These are phyloP conservation scores for Anadara kagoshimensis DNA, from an alignment of 1,140 invertebrate genomes.

Conservation along the genomic window DNA sequence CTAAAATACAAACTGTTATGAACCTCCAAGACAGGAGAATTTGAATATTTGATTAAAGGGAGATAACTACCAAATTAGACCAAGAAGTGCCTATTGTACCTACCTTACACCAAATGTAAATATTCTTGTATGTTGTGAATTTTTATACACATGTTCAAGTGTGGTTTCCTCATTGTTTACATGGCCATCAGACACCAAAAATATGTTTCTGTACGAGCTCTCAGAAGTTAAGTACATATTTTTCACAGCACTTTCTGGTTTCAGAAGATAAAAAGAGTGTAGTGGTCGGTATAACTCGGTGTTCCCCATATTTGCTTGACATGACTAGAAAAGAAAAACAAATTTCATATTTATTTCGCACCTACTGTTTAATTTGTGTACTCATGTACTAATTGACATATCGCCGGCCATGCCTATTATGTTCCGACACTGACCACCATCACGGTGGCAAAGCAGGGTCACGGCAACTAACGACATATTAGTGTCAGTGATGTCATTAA, in stretches of 20 bases:
- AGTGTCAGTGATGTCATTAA: no score
- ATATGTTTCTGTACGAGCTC: constrained; percentile 62
- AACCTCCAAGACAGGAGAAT: no score
- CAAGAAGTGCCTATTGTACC: no score
- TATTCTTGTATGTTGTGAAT: constrained; percentile 59
- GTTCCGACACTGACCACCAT: no score
- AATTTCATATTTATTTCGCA: neutral
- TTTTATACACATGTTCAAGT: constrained; percentile 44
- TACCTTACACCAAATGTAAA: constrained; percentile 70
- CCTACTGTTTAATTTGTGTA: no score
- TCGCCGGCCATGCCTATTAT: no score
- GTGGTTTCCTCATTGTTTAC: constrained; percentile 61
- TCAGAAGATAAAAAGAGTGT: constrained; percentile 60
- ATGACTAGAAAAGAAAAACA: constrained; percentile 40
- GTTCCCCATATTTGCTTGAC: constrained; percentile 61
- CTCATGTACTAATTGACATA: no score
- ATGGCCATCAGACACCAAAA: constrained; percentile 71
- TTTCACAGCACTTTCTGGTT: constrained; percentile 43
- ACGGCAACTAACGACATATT: no score
- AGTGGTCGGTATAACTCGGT: constrained; percentile 64
- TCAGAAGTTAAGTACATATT: constrained; percentile 70
- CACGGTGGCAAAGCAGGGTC: no score
- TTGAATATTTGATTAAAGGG: no score
- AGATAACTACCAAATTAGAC: no score
- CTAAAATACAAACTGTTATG: no score